Conservation (phyloP, 2,797 vertebrate species). For the Stomatorhinus walkeri region DNA sequence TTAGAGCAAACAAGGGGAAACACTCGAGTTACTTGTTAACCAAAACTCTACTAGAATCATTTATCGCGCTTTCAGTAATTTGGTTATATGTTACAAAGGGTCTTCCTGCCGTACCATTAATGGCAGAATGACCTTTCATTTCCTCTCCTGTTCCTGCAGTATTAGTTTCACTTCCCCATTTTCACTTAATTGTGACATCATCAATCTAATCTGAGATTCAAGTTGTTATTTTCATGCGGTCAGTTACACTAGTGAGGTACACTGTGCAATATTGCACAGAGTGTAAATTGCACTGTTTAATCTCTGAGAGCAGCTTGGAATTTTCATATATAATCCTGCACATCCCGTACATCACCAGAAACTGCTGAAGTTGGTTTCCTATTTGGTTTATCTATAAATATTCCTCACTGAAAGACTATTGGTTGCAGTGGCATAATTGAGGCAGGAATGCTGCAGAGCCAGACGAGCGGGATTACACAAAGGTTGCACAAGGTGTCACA, state of each 20-base stretch:
- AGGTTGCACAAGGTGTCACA: slow-evolving; percentile 19
- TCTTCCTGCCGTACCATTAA: not conserved
- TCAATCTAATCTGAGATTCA: not conserved
- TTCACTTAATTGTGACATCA: not conserved
- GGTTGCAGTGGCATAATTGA: slow-evolving; percentile 48
- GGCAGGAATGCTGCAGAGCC: slow-evolving; percentile 65
- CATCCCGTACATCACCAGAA: not conserved
- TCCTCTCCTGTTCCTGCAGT: not conserved
- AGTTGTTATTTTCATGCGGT: not conserved
- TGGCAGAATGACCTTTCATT: not conserved
- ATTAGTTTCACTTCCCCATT: not conserved
- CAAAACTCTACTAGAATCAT: not conserved
- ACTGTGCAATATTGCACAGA: not conserved
- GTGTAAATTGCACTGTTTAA: not conserved
- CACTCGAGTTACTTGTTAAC: not conserved
- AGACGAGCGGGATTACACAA: slow-evolving; percentile 64
- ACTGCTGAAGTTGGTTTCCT: not conserved
- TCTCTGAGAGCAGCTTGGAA: not conserved
- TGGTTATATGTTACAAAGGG: not conserved
- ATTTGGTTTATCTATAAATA: not conserved
- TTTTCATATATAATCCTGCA: not conserved
- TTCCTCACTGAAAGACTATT: slow-evolving; percentile 17
- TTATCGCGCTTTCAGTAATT: not conserved
- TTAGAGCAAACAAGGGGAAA: not conserved
- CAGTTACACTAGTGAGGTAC: not conserved